Evolutionary conservation across 2,113 vertebrate genomes (phyloP).

Genomic region (Tricholaema leucomelas): DNA sequence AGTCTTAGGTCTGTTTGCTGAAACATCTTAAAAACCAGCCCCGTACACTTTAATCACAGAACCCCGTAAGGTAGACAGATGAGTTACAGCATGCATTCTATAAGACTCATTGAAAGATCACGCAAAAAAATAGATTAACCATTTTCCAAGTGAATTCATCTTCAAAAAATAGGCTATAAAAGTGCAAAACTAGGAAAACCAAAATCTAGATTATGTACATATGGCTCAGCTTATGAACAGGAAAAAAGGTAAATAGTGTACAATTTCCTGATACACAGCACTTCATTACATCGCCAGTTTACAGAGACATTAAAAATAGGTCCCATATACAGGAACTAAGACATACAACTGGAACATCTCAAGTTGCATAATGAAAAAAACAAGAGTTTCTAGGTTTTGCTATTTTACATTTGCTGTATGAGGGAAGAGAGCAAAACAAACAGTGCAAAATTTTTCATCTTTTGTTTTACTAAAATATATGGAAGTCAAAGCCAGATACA

Average conservation of each 20-base stretch:
- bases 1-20: constrained; percentile 51
- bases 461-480: constrained; percentile 69
- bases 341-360: constrained; percentile 58
- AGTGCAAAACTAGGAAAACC: constrained; percentile 83
- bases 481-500: constrained; percentile 48
- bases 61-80: constrained; percentile 17
- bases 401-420: constrained; percentile 52
- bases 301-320: constrained; percentile 43
- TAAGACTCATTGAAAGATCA: constrained; percentile 61
- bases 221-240: constrained; percentile 86
- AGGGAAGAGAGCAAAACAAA: constrained; percentile 60
- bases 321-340: constrained; percentile 60
- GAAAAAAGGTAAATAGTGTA: constrained; percentile 69
- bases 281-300: constrained; percentile 69
- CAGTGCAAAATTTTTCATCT: constrained; percentile 75
- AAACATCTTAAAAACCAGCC: constrained; percentile 52
- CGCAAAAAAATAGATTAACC: constrained; percentile 73
- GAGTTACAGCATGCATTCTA: constrained; percentile 46
- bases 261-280: constrained; percentile 76
- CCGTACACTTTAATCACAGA: background rate
- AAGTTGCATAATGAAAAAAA: constrained; percentile 64
- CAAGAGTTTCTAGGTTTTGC: constrained; percentile 37
- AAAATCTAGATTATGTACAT: constrained; percentile 80
- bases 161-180: constrained; percentile 84
- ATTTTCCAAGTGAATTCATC: constrained; percentile 78